These are phyloP conservation scores for Pipa parva DNA, from an alignment of 2,113 vertebrate species.

Conservation along the genomic window DNA sequence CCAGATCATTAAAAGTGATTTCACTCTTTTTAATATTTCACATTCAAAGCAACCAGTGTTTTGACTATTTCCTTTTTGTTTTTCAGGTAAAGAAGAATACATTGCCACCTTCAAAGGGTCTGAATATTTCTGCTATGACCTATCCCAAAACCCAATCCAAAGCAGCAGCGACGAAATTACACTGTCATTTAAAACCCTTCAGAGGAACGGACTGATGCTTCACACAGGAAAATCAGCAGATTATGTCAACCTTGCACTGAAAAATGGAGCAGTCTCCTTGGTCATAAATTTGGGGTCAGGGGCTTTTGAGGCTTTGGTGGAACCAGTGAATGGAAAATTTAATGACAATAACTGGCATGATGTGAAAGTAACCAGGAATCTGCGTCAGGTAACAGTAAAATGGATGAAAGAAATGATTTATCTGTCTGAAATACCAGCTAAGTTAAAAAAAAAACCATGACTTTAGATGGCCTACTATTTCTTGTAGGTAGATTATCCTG, in stretches of 20 bases:
- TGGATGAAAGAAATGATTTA: constrained; percentile 74
- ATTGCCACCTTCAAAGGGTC: constrained; percentile 97
- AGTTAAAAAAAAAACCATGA: constrained; percentile 48
- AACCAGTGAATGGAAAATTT: constrained; percentile 99
- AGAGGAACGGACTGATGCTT: constrained; percentile 98
- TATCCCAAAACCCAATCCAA: constrained; percentile 97
- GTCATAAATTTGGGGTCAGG: constrained; percentile 99
- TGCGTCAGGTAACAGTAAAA: constrained; percentile 99
- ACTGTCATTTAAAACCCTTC: constrained; percentile 94
- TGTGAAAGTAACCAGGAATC: constrained; percentile 99
- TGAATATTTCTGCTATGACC: constrained; percentile 98
- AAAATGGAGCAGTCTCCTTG: constrained; percentile 97
- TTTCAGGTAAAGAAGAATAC: constrained; percentile 91
- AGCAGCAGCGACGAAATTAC: constrained; percentile 99
- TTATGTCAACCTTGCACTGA: constrained; percentile 98
- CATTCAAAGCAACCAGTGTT: too few relatives aligned
- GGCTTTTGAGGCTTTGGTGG: constrained; percentile 98
- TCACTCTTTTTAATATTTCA: too few relatives aligned
- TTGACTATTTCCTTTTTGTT: constrained; percentile 59
- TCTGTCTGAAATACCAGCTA: constrained; percentile 57
- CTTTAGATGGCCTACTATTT: constrained; percentile 49
- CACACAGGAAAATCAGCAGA: constrained; percentile 97
- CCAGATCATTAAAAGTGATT: too few relatives aligned
- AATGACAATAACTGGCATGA: constrained; percentile 99
- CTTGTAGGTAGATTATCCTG: constrained; percentile 65